Percentiles rank a stretch among this genome's conserved stretches.
phyloP scores from a whole-genome alignment of 2,113 vertebrate genomes.

The Rhizomys pruinosus region DNA sequence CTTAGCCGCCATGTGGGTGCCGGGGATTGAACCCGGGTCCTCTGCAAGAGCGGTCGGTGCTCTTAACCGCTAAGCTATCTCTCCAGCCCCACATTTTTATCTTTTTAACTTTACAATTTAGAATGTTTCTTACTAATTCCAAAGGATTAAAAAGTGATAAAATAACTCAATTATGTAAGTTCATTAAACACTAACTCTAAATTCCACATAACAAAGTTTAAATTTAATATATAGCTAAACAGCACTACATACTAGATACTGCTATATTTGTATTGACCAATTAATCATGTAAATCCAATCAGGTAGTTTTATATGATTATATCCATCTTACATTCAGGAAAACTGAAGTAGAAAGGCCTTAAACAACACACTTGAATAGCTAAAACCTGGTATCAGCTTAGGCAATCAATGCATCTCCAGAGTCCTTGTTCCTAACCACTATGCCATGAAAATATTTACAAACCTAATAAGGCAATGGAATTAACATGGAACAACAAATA shows the following conservation, averaged over 20 bases:
- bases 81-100: background rate
- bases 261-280: background rate
- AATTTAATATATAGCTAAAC: slow-evolving; percentile 45
- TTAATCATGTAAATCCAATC: background rate
- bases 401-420: background rate
- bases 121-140: background rate
- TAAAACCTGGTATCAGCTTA: slow-evolving; percentile 1
- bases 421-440: slow-evolving; percentile 6
- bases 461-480: slow-evolving; percentile 35
- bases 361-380: background rate
- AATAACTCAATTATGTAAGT: slow-evolving; percentile 8
- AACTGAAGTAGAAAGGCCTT: background rate
- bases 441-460: slow-evolving; percentile 39
- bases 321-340: slow-evolving; percentile 41
- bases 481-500: slow-evolving; percentile 41
- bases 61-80: no score
- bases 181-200: slow-evolving; percentile 40
- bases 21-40: no score
- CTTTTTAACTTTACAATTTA: slow-evolving; percentile 35
- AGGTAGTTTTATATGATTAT: background rate
- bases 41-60: no score
- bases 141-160: slow-evolving; percentile 37
- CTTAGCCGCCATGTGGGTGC: no score
- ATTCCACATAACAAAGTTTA: slow-evolving; percentile 44
- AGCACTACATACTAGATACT: background rate